Base-by-base conservation (phyloP, 2,888 invertebrate species). In the Synergus laeviventris region DNA sequence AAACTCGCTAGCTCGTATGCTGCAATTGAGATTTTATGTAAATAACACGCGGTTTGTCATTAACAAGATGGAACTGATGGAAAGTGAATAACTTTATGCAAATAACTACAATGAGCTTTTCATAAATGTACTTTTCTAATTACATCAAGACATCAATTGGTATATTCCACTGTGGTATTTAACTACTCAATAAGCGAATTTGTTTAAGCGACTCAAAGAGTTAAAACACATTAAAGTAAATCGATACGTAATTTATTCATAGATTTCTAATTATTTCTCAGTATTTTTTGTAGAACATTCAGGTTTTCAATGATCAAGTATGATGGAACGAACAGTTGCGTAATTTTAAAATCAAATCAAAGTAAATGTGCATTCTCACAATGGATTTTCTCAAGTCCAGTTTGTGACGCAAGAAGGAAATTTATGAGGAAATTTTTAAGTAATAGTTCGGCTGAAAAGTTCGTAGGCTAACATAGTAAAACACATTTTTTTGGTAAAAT, bases 351-450 rank as follows among this genome's bases (percentile, higher is more conserved):
- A 49, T 31, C 31, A 70, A 70, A 70, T 49, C 9, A 36, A 31
- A 70, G 11, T 70, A 70, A 70, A 54, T 36, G 4, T 2, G 18
- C 38, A 0, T 38, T 36, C n/a, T 16, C n/a, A 70, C 49, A 70
- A 70, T 70, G 49, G 49, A 54, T 70, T 70, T 70, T 70, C 31
- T 70, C 70, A 70, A 70, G 45, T 45, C 21, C 24, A 66, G 45
- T n/a, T 61, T 24, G 11, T 70, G 70, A 70, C 70, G 31, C n/a
- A 70, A 54, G 12, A 31, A 11, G 3, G 11, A 49, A 49, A 54
- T 70, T 70, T 70, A 70, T 12, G 70, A 70, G 49, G 0, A 12
- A 49, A 31, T 70, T 70, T 70, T 70, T n/a, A 24, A n/a, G n/a
- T n/a, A n/a, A n/a, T n/a, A n/a, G n/a, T n/a, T n/a, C n/a, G n/a